These are phyloP conservation scores for Theristicus caerulescens DNA, from an alignment of 2,113 vertebrate genomes.

Conservation along the genomic window DNA sequence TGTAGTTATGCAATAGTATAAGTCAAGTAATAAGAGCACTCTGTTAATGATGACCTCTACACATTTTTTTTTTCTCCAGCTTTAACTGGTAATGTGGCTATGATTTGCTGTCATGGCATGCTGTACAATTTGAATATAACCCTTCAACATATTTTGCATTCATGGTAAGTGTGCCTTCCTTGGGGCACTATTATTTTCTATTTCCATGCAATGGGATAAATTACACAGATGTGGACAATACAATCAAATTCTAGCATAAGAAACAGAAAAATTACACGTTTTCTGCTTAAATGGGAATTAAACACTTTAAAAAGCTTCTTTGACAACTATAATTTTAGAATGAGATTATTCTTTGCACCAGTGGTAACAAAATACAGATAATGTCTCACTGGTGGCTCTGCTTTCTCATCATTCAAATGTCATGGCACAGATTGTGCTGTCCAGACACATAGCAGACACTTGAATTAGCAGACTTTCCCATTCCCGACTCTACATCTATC, in stretches of 20 bases:
- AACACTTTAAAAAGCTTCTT: background rate
- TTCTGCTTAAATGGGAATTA: background rate
- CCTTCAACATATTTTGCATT: background rate
- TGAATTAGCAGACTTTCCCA: background rate
- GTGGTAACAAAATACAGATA: background rate
- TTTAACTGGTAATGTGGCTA: background rate
- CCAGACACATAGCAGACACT: background rate
- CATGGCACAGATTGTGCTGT: background rate
- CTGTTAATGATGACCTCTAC: background rate
- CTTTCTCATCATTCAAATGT: background rate
- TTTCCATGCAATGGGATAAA: background rate
- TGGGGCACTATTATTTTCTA: background rate
- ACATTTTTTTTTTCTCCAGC: background rate
- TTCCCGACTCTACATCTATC: rapidly evolving
- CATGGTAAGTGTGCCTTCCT: background rate
- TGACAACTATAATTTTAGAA: background rate
- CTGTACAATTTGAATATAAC: background rate
- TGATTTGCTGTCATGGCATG: background rate
- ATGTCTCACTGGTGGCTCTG: background rate
- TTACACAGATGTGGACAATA: background rate
- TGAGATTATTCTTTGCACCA: background rate
- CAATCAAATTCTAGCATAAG: background rate
- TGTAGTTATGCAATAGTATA: background rate
- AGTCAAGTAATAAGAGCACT: background rate
- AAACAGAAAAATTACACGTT: background rate